phyloP scores from a whole-genome alignment of 2,888 invertebrate genomes.

The Caenorhabditis sinica region DNA sequence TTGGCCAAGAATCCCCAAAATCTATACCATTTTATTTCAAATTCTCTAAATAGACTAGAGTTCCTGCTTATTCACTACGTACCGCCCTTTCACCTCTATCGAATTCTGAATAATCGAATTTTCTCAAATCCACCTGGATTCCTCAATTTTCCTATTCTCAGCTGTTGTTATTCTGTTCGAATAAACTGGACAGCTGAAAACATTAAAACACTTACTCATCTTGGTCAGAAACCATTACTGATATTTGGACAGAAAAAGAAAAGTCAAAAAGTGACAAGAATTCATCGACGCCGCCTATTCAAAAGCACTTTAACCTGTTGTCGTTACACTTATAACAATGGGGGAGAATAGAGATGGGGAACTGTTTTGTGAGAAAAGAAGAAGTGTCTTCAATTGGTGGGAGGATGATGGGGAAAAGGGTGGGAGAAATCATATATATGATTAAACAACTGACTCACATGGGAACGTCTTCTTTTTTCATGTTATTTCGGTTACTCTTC shows the following conservation, averaged over 20 bases:
- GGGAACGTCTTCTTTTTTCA: constrained; percentile 8
- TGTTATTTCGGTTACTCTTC: not conserved
- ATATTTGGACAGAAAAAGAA: not conserved
- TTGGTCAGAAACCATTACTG: not conserved
- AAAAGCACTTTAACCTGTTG: constrained; percentile 39
- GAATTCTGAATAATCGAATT: not conserved
- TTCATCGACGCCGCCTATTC: not conserved
- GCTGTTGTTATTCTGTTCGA: constrained; percentile 1
- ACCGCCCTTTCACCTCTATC: not conserved
- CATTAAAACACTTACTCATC: constrained; percentile 22
- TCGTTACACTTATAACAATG: constrained; percentile 13
- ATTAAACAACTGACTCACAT: constrained; percentile 18
- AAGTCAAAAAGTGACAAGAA: not conserved
- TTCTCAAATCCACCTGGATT: not conserved
- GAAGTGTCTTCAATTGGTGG: constrained; percentile 12
- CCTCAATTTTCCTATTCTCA: not conserved
- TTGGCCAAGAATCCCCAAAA: too few species aligned
- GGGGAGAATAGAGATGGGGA: not conserved
- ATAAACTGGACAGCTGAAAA: constrained; percentile 5
- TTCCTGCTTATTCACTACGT: too few species aligned
- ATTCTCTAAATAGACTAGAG: too few species aligned
- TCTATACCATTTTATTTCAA: too few species aligned
- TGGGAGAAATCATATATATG: not conserved
- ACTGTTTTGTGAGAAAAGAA: constrained; percentile 18
- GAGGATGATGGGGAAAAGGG: not conserved